Conservation (phyloP, 2,797 vertebrate genomes). For the Aplochiton taeniatus region DNA sequence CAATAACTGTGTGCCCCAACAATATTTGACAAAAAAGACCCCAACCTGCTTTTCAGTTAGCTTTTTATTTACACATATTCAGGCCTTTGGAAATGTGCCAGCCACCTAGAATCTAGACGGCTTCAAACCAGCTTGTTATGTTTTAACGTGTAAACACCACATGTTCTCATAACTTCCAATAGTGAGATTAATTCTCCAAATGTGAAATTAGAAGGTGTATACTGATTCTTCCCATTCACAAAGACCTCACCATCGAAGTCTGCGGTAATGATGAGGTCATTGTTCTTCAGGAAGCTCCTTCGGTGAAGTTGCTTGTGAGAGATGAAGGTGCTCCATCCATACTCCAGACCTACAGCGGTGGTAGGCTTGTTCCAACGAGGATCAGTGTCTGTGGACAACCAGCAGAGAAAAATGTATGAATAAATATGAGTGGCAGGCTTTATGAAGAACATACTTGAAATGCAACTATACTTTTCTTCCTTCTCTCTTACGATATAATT, state of each 20-base stretch:
- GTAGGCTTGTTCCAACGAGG: conserved; percentile 80
- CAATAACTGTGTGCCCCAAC: too few species aligned
- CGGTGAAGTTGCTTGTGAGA: conserved; percentile 76
- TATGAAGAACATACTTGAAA: too few species aligned
- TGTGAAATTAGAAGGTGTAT: neutral
- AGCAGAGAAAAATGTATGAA: neutral
- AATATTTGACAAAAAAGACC: too few species aligned
- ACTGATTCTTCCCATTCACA: neutral
- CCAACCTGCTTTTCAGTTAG: too few species aligned
- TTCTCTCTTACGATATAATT: too few species aligned
- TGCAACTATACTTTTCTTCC: too few species aligned
- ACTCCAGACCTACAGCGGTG: conserved; percentile 7
- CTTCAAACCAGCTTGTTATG: too few species aligned
- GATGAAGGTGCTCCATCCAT: conserved; percentile 80
- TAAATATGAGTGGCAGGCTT: neutral
- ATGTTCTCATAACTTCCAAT: too few species aligned
- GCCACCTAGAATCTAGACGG: too few species aligned
- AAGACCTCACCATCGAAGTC: conserved; percentile 81
- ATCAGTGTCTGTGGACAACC: conserved; percentile 52
- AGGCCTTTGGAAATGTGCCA: too few species aligned
- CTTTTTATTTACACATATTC: too few species aligned
- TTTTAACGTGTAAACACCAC: too few species aligned
- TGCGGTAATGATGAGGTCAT: conserved; percentile 83
- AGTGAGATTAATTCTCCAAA: neutral
- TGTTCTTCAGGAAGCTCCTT: conserved; percentile 84